Conservation (phyloP, 53 echinoderm and acorn worm species). For the Actinopyga echinites region DNA sequence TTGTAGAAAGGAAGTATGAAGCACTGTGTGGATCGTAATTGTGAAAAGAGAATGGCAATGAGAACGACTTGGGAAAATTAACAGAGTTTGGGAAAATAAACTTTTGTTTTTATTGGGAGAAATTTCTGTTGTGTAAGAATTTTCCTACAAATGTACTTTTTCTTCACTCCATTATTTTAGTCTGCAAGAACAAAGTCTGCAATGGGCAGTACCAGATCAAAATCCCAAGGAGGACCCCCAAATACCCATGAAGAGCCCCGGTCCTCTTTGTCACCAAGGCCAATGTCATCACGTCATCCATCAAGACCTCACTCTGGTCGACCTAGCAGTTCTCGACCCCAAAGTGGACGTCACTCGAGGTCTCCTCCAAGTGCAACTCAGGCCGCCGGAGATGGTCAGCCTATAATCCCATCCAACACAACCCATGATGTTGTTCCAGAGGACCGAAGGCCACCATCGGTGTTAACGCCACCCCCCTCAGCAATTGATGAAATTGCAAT, state of each 20-base stretch:
- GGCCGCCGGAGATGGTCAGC: conserved; percentile 47
- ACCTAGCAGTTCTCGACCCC: conserved; percentile 65
- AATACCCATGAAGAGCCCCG: not conserved
- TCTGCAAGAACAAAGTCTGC: conserved; percentile 55
- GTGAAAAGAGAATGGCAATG: no score
- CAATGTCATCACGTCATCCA: conserved; percentile 61
- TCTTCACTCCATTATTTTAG: not conserved
- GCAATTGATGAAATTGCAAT: conserved; percentile 4
- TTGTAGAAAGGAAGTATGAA: no score
- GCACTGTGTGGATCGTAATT: no score
- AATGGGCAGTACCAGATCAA: conserved; percentile 40
- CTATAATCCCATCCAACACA: conserved; percentile 51
- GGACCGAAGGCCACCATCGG: not conserved
- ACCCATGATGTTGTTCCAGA: not conserved
- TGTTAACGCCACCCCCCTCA: not conserved
- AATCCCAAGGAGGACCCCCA: conserved; percentile 10
- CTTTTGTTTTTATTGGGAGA: no score
- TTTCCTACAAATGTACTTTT: no score
- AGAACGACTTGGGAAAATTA: no score
- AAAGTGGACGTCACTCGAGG: conserved; percentile 40
- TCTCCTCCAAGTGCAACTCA: conserved; percentile 38
- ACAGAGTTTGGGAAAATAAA: no score
- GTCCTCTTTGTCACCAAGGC: conserved; percentile 23
- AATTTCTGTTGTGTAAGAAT: no score
- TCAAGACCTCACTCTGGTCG: conserved; percentile 52